Percentiles rank a stretch among this genome's conserved stretches.
Evolutionary conservation across 2,797 vertebrate species (phyloP).

Genomic region (Apogon hyalosoma): DNA sequence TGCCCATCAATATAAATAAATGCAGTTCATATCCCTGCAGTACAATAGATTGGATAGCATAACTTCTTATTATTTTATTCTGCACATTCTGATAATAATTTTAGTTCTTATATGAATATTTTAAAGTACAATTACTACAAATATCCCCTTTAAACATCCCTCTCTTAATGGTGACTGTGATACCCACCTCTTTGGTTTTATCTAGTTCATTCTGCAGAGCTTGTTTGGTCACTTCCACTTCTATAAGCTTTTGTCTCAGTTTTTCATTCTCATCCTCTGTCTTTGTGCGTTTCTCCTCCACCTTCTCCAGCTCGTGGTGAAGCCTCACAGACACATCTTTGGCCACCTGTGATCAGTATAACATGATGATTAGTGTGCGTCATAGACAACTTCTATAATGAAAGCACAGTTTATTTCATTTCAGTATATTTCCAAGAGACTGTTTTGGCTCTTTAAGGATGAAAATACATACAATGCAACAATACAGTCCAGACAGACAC

Average conservation of each 20-base stretch:
- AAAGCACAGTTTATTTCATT: neutral
- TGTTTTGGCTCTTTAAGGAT: too few species aligned
- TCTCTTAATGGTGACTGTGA: neutral
- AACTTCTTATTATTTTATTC: too few species aligned
- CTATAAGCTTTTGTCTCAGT: slow-evolving; percentile 93
- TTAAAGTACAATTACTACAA: too few species aligned
- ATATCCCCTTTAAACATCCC: neutral
- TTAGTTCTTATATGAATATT: too few species aligned
- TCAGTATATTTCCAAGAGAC: neutral
- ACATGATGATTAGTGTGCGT: neutral
- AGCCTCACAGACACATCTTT: slow-evolving; percentile 97
- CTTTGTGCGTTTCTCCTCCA: slow-evolving; percentile 95
- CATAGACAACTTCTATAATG: too few species aligned
- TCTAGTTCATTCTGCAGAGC: slow-evolving; percentile 95
- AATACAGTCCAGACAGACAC: slow-evolving; percentile 1
- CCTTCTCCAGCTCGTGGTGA: slow-evolving; percentile 96
- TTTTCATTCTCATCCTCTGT: slow-evolving; percentile 98
- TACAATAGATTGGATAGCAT: too few species aligned
- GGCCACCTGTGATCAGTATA: slow-evolving; percentile 86
- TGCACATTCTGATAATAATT: too few species aligned
- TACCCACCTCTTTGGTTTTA: slow-evolving; percentile 91
- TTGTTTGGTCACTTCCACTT: slow-evolving; percentile 95
- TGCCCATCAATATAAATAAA: too few species aligned
- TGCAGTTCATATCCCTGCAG: too few species aligned
- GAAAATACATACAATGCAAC: neutral